Base-by-base conservation (phyloP, 2,797 vertebrate genomes). In the Tarsius wallacei region DNA sequence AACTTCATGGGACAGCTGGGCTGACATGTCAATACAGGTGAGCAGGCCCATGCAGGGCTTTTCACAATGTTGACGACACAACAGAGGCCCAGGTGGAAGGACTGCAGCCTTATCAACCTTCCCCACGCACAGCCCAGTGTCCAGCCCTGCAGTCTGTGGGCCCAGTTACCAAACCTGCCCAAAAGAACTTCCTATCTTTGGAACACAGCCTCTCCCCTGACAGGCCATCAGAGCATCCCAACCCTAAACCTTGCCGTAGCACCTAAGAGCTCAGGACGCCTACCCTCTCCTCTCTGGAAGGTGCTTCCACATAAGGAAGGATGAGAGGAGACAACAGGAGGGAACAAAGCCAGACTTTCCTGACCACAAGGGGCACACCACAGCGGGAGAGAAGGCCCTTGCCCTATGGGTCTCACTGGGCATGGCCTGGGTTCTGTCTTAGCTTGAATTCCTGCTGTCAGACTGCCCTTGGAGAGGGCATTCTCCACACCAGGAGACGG, bases 1-100 rank as follows among this genome's bases (percentile, higher is more conserved):
- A 36, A 51, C 4, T 2, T 28, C 24, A 47, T 9, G 4, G 49
- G 49, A 57, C 97, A 97, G 97, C 98, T 98, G 97, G 64, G 97
- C 93, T 98, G 97, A 97, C 87, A 97, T 97, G 87, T 97, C 97
- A 98, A 97, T 95, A 98, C 97, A 98, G 97, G 97, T 98, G 98
- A 96, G 81, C 85, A 47, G 63, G 68, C 71, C 74, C 24, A 5
- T 1, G 55, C 1, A 0, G 33, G 31, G 77, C 31, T 68, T 59
- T 78, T 81, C 15, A 14, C 24, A 1, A 0, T 97, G 96, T 93
- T 97, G 97, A 96, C 91, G 36, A 55, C 59, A 97, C 87, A 97
- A 97, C 90, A 97, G 74, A 92, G 64, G 57, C 49, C 71, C 97
- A 96, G 90, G 76, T 94, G 89, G 85, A 92, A 0, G 1, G 59